Evolutionary conservation across 2,888 invertebrate species (phyloP).

Genomic region (Magallana nippona): DNA sequence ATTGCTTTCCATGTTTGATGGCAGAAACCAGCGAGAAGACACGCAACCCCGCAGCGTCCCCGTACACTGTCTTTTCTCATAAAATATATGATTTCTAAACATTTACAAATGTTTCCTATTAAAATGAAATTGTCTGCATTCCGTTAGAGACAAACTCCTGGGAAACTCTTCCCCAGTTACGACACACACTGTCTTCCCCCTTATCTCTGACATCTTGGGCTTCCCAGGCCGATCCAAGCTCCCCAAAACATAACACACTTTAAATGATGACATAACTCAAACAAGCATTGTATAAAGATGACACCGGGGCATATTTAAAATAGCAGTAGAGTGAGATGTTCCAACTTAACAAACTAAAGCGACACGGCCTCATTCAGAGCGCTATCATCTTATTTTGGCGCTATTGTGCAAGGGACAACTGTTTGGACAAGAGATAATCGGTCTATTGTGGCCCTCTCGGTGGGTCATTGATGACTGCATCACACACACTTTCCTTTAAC

Average conservation of each 20-base stretch:
- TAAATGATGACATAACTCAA: slow-evolving; percentile 12
- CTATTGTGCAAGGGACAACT: neutral
- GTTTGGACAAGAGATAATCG: slow-evolving; percentile 25
- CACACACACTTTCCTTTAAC: neutral
- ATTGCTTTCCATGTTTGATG: slow-evolving; percentile 33
- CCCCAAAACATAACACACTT: neutral
- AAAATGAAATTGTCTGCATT: slow-evolving; percentile 39
- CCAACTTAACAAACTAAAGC: slow-evolving; percentile 4
- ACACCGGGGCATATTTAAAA: slow-evolving; percentile 28
- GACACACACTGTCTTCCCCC: slow-evolving; percentile 25
- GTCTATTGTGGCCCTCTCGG: neutral
- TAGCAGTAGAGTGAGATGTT: slow-evolving; percentile 20
- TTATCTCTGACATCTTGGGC: slow-evolving; percentile 3
- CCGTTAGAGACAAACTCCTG: slow-evolving; percentile 32
- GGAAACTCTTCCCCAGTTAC: slow-evolving; percentile 28
- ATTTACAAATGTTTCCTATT: slow-evolving; percentile 33
- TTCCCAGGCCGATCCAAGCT: slow-evolving; percentile 3
- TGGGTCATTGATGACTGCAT: neutral
- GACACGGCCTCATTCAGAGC: slow-evolving; percentile 10
- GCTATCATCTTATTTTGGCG: slow-evolving; percentile 1
- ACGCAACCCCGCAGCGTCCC: slow-evolving; percentile 19
- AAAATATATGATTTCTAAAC: slow-evolving; percentile 32
- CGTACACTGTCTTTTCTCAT: slow-evolving; percentile 29
- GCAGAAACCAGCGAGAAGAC: neutral
- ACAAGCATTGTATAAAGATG: slow-evolving; percentile 11